Percentiles rank a stretch among this genome's conserved stretches.
Evolutionary conservation across 2,797 vertebrate genomes (phyloP).

Genomic region (Thaleichthys pacificus): DNA sequence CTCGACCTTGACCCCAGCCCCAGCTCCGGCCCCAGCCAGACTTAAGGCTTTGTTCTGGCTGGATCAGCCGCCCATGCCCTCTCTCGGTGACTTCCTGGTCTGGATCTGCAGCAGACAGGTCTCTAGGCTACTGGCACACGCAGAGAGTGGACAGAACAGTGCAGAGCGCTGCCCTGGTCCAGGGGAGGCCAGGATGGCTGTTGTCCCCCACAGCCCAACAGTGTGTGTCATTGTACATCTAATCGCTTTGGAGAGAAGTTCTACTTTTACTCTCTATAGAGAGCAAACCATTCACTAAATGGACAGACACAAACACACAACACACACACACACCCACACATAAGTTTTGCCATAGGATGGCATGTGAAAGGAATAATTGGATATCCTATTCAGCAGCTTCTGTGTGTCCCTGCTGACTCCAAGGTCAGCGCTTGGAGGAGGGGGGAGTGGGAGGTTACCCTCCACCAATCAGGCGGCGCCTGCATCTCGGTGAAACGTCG

Average conservation of each 20-base stretch:
- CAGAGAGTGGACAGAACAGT: not conserved
- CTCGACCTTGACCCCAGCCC: not conserved
- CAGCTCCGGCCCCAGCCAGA: slow-evolving; percentile 2
- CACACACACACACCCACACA: not conserved
- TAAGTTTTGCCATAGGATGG: slow-evolving; percentile 10
- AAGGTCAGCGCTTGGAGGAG: slow-evolving; percentile 56
- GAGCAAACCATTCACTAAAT: too few species aligned
- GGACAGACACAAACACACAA: slow-evolving; percentile 4
- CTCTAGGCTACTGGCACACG: slow-evolving; percentile 10
- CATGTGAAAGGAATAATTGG: slow-evolving; percentile 49
- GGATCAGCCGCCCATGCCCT: slow-evolving; percentile 6
- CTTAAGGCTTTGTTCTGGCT: slow-evolving; percentile 1
- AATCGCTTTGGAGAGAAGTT: not conserved
- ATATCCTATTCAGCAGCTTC: slow-evolving; percentile 66
- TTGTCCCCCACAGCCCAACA: not conserved
- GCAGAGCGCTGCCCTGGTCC: not conserved
- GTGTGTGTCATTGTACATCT: not conserved
- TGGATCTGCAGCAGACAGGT: slow-evolving; percentile 4
- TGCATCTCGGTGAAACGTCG: slow-evolving; percentile 61
- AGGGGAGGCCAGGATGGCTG: not conserved
- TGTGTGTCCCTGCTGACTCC: slow-evolving; percentile 61
- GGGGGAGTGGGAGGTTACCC: slow-evolving; percentile 52
- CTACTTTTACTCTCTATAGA: not conserved
- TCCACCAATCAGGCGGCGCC: slow-evolving; percentile 52
- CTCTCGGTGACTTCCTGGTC: not conserved